Evolutionary conservation across 2,113 vertebrate genomes (phyloP).

Genomic region (Clarias magur): DNA sequence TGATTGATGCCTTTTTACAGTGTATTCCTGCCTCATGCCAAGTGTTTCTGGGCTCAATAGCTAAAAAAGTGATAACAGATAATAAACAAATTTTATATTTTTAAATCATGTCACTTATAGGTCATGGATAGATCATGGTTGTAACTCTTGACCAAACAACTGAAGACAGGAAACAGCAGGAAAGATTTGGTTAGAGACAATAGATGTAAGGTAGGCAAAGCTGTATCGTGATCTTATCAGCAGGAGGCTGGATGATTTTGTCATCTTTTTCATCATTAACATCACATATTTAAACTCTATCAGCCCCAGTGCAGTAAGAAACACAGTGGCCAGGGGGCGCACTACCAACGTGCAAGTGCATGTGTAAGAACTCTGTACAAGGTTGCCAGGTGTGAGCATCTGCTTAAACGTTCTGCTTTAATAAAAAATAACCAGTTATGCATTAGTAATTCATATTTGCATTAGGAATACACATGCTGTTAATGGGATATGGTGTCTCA

Average conservation of each 20-base stretch:
- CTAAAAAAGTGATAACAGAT: neutral
- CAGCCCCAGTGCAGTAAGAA: neutral
- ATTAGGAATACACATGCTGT: neutral
- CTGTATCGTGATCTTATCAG: neutral
- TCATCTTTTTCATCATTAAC: conserved; percentile 4
- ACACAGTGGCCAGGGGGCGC: conserved; percentile 15
- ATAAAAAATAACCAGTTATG: neutral
- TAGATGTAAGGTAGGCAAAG: neutral
- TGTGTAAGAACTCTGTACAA: neutral
- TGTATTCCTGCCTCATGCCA: neutral
- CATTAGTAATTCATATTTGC: neutral
- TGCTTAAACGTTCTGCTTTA: neutral
- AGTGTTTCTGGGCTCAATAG: neutral
- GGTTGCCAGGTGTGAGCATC: conserved; percentile 18
- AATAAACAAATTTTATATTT: neutral
- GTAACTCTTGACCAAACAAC: neutral
- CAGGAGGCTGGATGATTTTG: neutral
- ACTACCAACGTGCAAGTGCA: neutral
- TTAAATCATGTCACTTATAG: neutral
- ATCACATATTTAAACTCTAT: neutral
- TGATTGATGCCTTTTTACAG: neutral
- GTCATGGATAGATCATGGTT: neutral
- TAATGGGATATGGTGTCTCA: neutral
- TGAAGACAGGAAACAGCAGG: neutral
- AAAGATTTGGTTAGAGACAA: neutral